Evolutionary conservation across 2,797 vertebrate species (phyloP).

Genomic region (Valencia hispanica): DNA sequence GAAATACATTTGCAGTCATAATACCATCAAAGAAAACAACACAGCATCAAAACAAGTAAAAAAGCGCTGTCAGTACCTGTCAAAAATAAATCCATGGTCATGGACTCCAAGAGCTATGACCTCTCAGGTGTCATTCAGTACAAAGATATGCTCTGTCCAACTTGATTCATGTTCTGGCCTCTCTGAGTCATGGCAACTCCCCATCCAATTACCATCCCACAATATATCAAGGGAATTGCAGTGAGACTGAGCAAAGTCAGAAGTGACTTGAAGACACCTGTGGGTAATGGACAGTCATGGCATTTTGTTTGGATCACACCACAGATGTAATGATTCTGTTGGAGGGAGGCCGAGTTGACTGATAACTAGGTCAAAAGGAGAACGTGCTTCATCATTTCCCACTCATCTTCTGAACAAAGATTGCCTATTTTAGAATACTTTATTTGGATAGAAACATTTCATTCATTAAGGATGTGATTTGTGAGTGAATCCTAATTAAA

Average conservation of each 20-base stretch:
- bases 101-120: constrained; percentile 49
- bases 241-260: constrained; percentile 62
- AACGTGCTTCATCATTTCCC: constrained; percentile 50
- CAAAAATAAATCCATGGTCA: constrained; percentile 45
- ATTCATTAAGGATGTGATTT: background rate
- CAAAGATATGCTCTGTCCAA: constrained; percentile 75
- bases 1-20: constrained; percentile 25
- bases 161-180: constrained; percentile 81
- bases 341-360: constrained; percentile 56
- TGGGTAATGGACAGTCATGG: constrained; percentile 71
- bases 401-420: constrained; percentile 30
- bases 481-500: background rate
- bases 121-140: constrained; percentile 64
- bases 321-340: constrained; percentile 66
- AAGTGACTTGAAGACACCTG: constrained; percentile 75
- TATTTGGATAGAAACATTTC: constrained; percentile 27
- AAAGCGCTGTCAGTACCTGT: constrained; percentile 26
- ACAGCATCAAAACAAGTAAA: constrained; percentile 1
- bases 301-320: constrained; percentile 67
- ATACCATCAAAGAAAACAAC: constrained; percentile 26
- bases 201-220: constrained; percentile 82
- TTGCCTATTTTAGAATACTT: constrained; percentile 36
- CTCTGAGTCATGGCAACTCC: constrained; percentile 79
- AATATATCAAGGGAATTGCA: constrained; percentile 79
- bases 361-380: constrained; percentile 78